These are phyloP conservation scores for Falco biarmicus DNA, from an alignment of 2,797 vertebrate genomes.

Conservation along the genomic window DNA sequence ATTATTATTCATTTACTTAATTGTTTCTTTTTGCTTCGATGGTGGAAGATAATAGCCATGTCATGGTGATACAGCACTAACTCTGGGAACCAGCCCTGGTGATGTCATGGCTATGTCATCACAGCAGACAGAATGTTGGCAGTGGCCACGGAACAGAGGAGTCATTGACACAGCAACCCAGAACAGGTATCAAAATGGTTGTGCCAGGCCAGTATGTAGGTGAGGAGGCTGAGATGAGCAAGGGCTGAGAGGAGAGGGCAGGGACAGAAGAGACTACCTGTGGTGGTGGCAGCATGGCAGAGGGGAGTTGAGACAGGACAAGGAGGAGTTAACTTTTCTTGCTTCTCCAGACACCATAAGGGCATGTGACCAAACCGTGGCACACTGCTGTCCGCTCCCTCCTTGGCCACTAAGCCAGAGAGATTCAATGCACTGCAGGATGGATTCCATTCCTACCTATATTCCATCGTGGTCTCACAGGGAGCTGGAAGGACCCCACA, in stretches of 20 bases:
- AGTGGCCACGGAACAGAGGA: not conserved
- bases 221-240: not conserved
- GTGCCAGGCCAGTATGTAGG: not conserved
- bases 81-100: not conserved
- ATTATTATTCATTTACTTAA: not conserved
- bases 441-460: not conserved
- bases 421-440: not conserved
- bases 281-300: not conserved
- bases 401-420: not conserved
- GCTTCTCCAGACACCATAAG: not conserved
- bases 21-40: not conserved
- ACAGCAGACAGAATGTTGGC: not conserved
- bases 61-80: not conserved
- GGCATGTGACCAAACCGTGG: not conserved
- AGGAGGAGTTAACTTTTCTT: not conserved
- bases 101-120: not conserved
- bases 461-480: fast-evolving
- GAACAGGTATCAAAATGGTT: not conserved
- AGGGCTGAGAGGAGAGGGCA: not conserved
- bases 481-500: not conserved
- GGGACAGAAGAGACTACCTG: not conserved
- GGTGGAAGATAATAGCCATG: not conserved
- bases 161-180: too few relatives aligned
- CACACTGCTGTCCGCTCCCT: not conserved
- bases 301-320: too few relatives aligned